A percentile compares a stretch with the other conserved stretches of the same genome.
phyloP scores from a whole-genome alignment of 2,888 invertebrate genomes.

The Chrysolina oricalcia region DNA sequence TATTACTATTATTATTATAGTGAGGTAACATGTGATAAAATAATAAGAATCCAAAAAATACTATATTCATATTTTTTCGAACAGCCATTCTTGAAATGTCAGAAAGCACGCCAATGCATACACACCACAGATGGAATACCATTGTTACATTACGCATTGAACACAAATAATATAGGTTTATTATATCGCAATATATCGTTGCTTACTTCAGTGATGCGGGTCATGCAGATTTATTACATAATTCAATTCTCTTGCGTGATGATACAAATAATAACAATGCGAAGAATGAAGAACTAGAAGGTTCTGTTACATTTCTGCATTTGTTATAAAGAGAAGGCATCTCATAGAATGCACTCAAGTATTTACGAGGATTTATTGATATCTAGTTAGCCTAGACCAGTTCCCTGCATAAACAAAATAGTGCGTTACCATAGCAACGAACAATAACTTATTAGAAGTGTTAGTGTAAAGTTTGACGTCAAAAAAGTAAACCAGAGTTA shows the following conservation, averaged over 20 bases:
- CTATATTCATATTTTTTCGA: neutral
- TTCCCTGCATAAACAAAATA: too few species aligned
- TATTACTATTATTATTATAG: too few species aligned
- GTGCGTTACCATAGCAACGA: too few species aligned
- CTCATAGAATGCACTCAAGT: too few species aligned
- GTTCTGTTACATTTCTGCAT: neutral
- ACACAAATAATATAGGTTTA: conserved; percentile 24
- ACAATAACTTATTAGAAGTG: too few species aligned
- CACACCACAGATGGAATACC: conserved; percentile 21
- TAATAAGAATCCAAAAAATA: too few species aligned
- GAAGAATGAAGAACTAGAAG: neutral
- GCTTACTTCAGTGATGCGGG: conserved; percentile 28
- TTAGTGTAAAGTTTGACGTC: too few species aligned
- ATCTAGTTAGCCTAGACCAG: too few species aligned
- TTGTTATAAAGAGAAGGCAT: neutral
- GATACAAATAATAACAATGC: neutral
- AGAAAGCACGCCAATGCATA: conserved; percentile 8
- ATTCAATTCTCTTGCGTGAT: conserved; percentile 3
- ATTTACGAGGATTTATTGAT: too few species aligned
- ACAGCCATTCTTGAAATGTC: neutral
- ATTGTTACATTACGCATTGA: conserved; percentile 29
- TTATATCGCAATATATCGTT: conserved; percentile 23
- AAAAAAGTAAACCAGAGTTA: too few species aligned
- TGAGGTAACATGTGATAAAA: too few species aligned
- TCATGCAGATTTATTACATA: conserved; percentile 29